Base-by-base conservation (phyloP, 2,113 vertebrate species). In the Rattus rattus region DNA sequence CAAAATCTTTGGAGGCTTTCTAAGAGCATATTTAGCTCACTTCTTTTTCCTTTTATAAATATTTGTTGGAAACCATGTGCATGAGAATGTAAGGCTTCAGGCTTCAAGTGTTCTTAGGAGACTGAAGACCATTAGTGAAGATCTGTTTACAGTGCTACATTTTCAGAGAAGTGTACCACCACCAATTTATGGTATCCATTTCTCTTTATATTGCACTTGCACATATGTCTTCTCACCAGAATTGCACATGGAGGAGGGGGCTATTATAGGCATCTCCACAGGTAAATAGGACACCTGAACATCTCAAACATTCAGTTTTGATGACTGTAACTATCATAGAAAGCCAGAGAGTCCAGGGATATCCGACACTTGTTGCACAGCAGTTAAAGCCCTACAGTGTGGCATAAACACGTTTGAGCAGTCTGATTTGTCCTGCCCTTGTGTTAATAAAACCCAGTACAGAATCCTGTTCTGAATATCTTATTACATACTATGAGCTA, bases 1-100 rank as follows among this genome's bases (percentile, higher is more conserved):
- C 52, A 87, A 36, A 70, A n/a, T 91, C 43, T 75, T 84, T 61
- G 70, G 54, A 90, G 88, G 39, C 26, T 90, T 91, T 90, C 73
- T 75, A 86, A 90, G 33, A 47, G 33, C 67, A 91, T 83, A 54
- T 94, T 92, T 54, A 79, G 16, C 16, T 96, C 20, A 47, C 93
- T 86, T 96, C 22, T 94, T 9, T 89, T 88, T 87, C 92, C 39
- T 77, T 91, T 91, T 73, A 91, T 20, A 95, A 70, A 91, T 88
- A 95, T 49, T 75, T 43, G 73, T 14, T 67, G 43, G 73, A 89
- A 94, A 92, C 84, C 69, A 84, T 3, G 14, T 4, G 87, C 47
- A 54, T 49, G 47, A 94, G 61, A 94, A 67, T 77, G 77, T 33
- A 91, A 93, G 33, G 39, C 39, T 61, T 90, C 79, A 81, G 2